Conservation (phyloP, 2,888 invertebrate genomes). For the Unio pictorum region DNA sequence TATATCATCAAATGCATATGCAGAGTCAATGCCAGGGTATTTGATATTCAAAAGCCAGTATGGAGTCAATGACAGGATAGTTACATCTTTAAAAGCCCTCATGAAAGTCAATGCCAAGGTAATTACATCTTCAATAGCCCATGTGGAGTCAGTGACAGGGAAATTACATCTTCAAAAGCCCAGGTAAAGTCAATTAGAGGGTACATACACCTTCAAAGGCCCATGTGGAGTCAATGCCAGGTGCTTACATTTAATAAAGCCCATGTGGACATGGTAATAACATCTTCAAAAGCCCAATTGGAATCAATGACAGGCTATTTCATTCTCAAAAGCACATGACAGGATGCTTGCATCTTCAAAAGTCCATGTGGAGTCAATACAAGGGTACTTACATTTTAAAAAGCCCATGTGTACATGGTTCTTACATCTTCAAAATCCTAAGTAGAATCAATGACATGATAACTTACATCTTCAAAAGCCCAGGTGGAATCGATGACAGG, state of each 20-base stretch:
- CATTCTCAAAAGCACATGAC: not conserved
- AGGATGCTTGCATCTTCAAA: constrained; percentile 78
- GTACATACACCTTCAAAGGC: constrained; percentile 69
- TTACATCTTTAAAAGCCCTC: no score
- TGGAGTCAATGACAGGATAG: constrained; percentile 85
- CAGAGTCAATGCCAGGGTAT: constrained; percentile 49
- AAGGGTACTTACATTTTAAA: constrained; percentile 75
- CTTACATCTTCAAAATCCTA: not conserved
- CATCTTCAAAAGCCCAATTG: constrained; percentile 87
- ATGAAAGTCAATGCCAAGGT: no score
- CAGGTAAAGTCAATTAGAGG: constrained; percentile 87
- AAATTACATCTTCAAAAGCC: constrained; percentile 82
- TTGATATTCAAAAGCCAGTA: constrained; percentile 89
- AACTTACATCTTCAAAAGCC: constrained; percentile 87
- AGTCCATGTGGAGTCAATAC: constrained; percentile 88
- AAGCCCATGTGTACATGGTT: not conserved
- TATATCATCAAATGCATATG: not conserved
- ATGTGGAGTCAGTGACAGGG: no score
- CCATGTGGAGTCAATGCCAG: not conserved
- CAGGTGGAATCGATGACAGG: constrained; percentile 88
- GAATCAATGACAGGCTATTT: constrained; percentile 84
- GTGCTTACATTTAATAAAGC: not conserved
- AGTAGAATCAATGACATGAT: not conserved
- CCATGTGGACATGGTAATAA: no score
- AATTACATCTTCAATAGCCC: no score